phyloP scores from a whole-genome alignment of 2,113 vertebrate genomes.

The Cottus gobio region DNA sequence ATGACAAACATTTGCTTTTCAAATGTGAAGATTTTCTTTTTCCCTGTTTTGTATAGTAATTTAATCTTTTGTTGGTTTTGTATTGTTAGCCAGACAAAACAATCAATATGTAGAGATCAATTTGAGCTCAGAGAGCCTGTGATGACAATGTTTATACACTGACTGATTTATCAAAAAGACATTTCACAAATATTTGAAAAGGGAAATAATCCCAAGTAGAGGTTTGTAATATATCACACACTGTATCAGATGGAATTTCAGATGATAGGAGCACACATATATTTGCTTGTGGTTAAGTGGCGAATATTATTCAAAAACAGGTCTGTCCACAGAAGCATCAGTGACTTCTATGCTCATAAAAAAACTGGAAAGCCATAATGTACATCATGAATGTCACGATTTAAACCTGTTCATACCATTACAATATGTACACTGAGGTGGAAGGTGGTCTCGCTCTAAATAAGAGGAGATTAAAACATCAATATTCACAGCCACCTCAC shows the following conservation, averaged over 20 bases:
- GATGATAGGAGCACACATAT: background rate
- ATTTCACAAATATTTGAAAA: background rate
- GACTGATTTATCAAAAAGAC: background rate
- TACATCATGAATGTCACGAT: constrained; percentile 20
- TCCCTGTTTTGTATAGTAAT: background rate
- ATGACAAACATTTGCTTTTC: background rate
- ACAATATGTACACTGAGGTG: constrained; percentile 36
- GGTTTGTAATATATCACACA: background rate
- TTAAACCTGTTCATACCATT: constrained; percentile 7
- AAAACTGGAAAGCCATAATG: constrained; percentile 9
- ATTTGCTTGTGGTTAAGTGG: background rate
- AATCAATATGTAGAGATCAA: background rate
- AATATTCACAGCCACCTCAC: constrained; percentile 16
- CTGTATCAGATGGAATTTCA: background rate
- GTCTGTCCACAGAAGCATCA: background rate
- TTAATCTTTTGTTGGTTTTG: background rate
- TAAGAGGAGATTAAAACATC: constrained; percentile 63
- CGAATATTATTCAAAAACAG: background rate
- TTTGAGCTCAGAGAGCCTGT: background rate
- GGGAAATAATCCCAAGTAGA: background rate
- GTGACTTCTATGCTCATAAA: constrained; percentile 4
- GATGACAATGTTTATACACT: background rate
- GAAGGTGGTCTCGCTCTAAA: constrained; percentile 43
- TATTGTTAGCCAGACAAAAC: background rate
- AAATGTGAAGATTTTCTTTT: background rate